phyloP scores from a whole-genome alignment of 2,888 invertebrate genomes.

The Tetranychus piercei region DNA sequence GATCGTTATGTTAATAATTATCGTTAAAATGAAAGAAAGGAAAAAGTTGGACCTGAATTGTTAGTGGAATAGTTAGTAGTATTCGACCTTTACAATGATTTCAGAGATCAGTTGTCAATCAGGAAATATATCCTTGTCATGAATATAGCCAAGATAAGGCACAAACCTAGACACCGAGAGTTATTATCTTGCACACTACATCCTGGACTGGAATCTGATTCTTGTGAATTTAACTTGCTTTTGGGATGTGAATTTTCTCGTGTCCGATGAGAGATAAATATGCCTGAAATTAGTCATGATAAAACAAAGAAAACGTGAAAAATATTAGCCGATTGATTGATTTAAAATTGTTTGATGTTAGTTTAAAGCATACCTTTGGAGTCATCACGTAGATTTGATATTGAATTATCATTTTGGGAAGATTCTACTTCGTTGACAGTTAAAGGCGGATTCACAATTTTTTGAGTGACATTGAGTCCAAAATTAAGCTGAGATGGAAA shows the following conservation, averaged over 20 bases:
- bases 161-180: constrained; percentile 12
- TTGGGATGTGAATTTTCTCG: neutral
- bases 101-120: neutral
- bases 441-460: neutral
- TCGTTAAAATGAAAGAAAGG: neutral
- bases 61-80: neutral
- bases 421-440: neutral
- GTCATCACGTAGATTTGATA: neutral
- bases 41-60: neutral
- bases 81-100: neutral
- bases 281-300: neutral
- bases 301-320: neutral
- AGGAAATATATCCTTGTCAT: neutral
- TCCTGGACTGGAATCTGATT: neutral
- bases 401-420: neutral
- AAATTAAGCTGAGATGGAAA: neutral
- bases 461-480: neutral
- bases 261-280: neutral
- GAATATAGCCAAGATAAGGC: constrained; percentile 9
- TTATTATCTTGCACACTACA: neutral
- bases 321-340: neutral
- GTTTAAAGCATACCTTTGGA: neutral
- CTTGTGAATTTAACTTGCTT: neutral
- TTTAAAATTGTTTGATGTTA: no score
- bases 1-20: neutral